Base-by-base conservation (phyloP, 1,140 invertebrate genomes). In the Chrysoperla carnea region DNA sequence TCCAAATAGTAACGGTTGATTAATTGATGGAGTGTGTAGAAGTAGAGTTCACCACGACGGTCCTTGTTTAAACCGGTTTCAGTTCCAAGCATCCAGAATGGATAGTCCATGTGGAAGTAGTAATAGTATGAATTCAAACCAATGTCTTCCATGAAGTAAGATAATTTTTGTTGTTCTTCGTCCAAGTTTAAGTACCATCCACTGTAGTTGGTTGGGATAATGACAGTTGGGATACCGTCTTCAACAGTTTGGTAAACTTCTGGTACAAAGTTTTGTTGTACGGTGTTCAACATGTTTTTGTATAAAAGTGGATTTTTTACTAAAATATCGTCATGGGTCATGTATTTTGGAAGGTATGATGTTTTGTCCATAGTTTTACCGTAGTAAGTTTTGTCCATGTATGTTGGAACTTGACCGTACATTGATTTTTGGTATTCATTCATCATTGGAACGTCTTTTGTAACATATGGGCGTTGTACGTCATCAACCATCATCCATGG, bases 91-190 rank as follows among this genome's bases (percentile, higher is more conserved):
- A 76, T 64, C 65, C 72, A 76, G 58, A 59, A 64, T 2, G 81
- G 78, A 47, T 70, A 74, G 14, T 72, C 68, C 23, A 81, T 47
- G 41, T 75, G 67, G 37, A 69, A 63, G 49, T 78, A 76, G 51
- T 72, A 75, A 57, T 84, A 80, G 50, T 73, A 76, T 1, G 70
- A 55, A 51, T 81, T 80, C n/a, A 84, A 61, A 44, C 72, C 73
- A 42, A 75, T 61, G 57, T 84, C 83, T 46, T 86, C 75, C 0
- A 76, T 76, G 64, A 76, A 85, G 56, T 86, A 85, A 17, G 67
- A 63, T 13, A 86, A 9, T 13, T 29, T 12, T 36, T 44, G 46
- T 27, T 69, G 58, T 5, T 64, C 50, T 35, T 63, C 65, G 23
- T 52, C 45, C 5, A 23, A 23, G 36, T 59, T 50, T 29, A 69